Evolutionary conservation across 2,797 vertebrate genomes (phyloP), one percentile per base, ranked within the genome.

Genomic region (Acanthornis magna): DNA sequence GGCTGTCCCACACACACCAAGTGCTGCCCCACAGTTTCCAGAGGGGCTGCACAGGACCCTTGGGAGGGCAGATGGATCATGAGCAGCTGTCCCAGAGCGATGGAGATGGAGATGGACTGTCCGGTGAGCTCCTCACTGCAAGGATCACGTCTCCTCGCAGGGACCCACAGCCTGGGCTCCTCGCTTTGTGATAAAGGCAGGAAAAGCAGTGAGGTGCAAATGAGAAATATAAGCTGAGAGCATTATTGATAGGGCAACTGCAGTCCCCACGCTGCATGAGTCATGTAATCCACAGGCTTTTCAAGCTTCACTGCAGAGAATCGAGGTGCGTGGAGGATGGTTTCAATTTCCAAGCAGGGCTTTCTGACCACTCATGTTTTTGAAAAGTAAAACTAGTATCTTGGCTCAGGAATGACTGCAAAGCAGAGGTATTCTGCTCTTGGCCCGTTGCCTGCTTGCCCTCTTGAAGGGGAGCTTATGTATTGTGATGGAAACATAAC

Each of bases 311-410:
- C 18, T 42, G 36, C 72, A 61, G 87, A 75, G 81, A 23, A 21
- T 63, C 82, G 83, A 82, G 92, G 78, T 88, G 94, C 47, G 2
- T 54, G 45, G 47, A 96, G 95, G 95, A 97, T 95, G 96, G 97
- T 97, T 98, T 97, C 95, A 93, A 93, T 97, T 97, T 97, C 96
- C 94, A 75, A 80, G 94, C 92, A 22, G 68, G 92, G 85, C 92
- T 96, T 95, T 95, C 89, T 95, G 96, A 96, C 95, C 96, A 91
- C 96, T 97, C 94, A 94, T 92, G 95, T 93, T 97, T 96, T 96
- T 88, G 89, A 96, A 96, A 96, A 96, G 97, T 87, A 93, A 81
- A 97, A 97, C 89, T 73, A 97, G 93, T 97, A 83, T 80, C 96
- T 97, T 97, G 97, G 96, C 96, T 95, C 87, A 7, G 61, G 34